Percentiles rank a stretch among this genome's conserved stretches.
These are phyloP conservation scores for Tragelaphus eurycerus DNA, from an alignment of 2,797 vertebrate genomes.

Conservation along the genomic window DNA sequence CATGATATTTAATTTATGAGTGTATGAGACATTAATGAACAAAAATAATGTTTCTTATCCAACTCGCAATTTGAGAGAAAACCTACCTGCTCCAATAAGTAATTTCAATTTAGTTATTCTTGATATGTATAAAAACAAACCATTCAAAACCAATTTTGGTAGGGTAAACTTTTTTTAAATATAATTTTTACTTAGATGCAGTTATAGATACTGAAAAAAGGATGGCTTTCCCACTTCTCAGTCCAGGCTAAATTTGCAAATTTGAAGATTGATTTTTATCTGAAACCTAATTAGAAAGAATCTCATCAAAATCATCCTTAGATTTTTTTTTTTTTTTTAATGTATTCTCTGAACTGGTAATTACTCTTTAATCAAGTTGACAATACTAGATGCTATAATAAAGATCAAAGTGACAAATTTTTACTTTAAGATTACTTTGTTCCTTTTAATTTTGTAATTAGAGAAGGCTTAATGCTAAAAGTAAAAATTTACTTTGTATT, in stretches of 20 bases:
- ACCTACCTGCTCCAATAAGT: not conserved
- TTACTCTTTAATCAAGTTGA: slow-evolving; percentile 33
- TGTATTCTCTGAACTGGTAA: not conserved
- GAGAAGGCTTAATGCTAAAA: not conserved
- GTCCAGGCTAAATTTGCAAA: not conserved
- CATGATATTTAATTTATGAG: rapidly evolving
- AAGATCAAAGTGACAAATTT: not conserved
- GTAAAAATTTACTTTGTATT: not conserved
- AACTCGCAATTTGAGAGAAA: not conserved
- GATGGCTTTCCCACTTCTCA: not conserved
- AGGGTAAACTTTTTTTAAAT: not conserved
- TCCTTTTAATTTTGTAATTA: not conserved
- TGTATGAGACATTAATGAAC: not conserved
- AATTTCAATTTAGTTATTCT: not conserved
- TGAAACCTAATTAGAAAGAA: slow-evolving; percentile 34
- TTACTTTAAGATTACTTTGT: not conserved
- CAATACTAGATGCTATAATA: not conserved
- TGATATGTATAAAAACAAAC: not conserved
- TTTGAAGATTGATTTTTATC: not conserved
- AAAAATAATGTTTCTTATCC: not conserved
- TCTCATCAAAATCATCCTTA: not conserved
- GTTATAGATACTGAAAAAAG: not conserved
- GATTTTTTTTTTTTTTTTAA: not conserved
- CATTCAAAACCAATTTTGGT: not conserved
- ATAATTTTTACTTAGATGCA: not conserved